These are phyloP conservation scores for Nesogale talazaci DNA, from an alignment of 2,113 vertebrate genomes.

Conservation along the genomic window DNA sequence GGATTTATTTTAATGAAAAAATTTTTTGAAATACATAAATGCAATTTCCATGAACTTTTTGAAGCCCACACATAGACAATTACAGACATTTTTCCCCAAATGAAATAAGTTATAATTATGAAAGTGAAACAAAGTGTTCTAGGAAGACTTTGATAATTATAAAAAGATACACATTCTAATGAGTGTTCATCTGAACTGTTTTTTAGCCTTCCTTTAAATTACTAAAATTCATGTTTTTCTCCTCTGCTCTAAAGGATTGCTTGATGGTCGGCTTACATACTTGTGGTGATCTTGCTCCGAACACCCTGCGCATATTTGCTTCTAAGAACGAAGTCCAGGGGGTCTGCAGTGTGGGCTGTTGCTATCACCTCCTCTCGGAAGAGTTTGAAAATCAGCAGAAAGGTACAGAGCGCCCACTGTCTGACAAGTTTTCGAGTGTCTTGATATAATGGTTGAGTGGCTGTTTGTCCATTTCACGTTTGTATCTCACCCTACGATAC, in stretches of 20 bases:
- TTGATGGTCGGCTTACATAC: slow-evolving; percentile 97
- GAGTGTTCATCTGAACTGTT: not conserved
- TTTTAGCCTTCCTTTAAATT: not conserved
- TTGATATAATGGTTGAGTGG: slow-evolving; percentile 62
- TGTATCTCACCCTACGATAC: not conserved
- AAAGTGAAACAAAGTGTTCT: not conserved
- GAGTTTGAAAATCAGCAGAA: slow-evolving; percentile 89
- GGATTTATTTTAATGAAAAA: too few species aligned
- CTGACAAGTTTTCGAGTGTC: slow-evolving; percentile 58
- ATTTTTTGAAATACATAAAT: too few species aligned
- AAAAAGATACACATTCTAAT: not conserved
- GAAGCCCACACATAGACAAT: not conserved
- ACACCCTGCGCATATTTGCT: slow-evolving; percentile 91
- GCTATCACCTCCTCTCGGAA: slow-evolving; percentile 98
- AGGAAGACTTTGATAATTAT: slow-evolving; percentile 18
- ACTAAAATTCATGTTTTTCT: slow-evolving; percentile 36
- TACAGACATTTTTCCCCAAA: slow-evolving; percentile 36
- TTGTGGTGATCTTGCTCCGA: slow-evolving; percentile 95
- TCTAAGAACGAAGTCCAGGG: slow-evolving; percentile 92
- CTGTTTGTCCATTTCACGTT: not conserved
- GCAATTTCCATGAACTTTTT: too few species aligned
- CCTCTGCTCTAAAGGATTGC: slow-evolving; percentile 88
- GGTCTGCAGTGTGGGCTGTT: slow-evolving; percentile 96
- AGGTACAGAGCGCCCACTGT: slow-evolving; percentile 78
- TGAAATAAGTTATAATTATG: slow-evolving; percentile 31